A percentile compares a stretch with the other conserved stretches of the same genome.
These are phyloP conservation scores for Ceratina calcarata DNA, from an alignment of 1,140 invertebrate genomes.

Conservation along the genomic window DNA sequence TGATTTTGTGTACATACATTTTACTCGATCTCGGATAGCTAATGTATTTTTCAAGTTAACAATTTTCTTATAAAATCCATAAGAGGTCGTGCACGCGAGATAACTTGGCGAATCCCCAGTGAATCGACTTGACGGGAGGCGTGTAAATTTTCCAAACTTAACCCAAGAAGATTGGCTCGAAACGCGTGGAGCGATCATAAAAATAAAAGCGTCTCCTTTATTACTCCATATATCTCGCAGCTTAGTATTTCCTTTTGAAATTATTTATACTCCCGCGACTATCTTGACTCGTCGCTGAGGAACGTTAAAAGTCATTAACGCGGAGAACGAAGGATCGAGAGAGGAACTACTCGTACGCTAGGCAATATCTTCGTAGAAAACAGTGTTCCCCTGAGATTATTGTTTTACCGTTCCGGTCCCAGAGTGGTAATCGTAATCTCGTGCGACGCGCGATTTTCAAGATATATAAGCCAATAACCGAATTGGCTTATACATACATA, in stretches of 20 bases:
- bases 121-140: no score
- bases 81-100: no score
- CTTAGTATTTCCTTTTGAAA: not conserved
- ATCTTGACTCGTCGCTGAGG: no score
- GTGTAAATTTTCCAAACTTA: not conserved
- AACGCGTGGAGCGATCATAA: not conserved
- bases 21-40: no score
- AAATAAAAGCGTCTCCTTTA: not conserved
- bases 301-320: constrained; percentile 11
- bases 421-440: not conserved
- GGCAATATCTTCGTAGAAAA: not conserved
- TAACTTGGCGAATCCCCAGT: not conserved
- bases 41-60: no score
- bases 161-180: not conserved
- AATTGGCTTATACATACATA: no score
- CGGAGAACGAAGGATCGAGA: not conserved
- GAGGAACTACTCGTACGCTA: not conserved
- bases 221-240: not conserved
- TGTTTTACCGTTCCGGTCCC: not conserved
- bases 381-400: not conserved
- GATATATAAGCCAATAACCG: no score
- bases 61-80: no score
- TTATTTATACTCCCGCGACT: not conserved
- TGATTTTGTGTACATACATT: no score
- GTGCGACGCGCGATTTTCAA: no score